Conservation (phyloP, 1,140 invertebrate species). For the Glossosoma conforme region DNA sequence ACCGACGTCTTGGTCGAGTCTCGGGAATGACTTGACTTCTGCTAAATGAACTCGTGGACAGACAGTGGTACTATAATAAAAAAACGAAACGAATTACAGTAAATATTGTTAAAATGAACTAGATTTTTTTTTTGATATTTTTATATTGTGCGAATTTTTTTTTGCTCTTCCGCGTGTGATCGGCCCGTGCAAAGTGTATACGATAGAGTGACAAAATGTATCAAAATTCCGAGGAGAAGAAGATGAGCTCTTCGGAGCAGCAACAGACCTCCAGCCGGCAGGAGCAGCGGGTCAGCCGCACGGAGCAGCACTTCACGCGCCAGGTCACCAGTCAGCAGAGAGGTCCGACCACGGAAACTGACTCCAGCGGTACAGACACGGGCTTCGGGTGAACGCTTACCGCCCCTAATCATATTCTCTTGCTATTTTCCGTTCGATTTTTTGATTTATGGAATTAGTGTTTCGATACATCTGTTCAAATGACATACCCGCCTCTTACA, state of each 20-base stretch:
- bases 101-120: constrained; percentile 4
- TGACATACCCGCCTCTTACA: too few relatives aligned
- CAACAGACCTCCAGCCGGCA: constrained; percentile 50
- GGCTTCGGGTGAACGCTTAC: too few relatives aligned
- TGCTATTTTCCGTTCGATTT: too few relatives aligned
- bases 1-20: constrained; percentile 78
- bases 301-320: constrained; percentile 69
- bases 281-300: constrained; percentile 59
- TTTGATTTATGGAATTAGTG: too few relatives aligned
- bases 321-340: constrained; percentile 73
- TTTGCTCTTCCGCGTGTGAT: constrained; percentile 14
- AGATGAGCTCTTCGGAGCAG: constrained; percentile 33
- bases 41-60: constrained; percentile 64
- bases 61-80: constrained; percentile 49
- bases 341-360: constrained; percentile 43
- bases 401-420: too few relatives aligned
- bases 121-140: constrained; percentile 24
- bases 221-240: constrained; percentile 28
- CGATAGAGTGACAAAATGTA: constrained; percentile 29
- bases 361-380: too few relatives aligned
- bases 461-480: too few relatives aligned
- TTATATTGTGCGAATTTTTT: constrained; percentile 17
- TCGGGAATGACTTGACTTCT: constrained; percentile 78
- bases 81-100: constrained; percentile 16
- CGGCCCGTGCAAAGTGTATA: constrained; percentile 14